phyloP scores from a whole-genome alignment of 1,140 invertebrate genomes.

The Branchinecta lynchi region DNA sequence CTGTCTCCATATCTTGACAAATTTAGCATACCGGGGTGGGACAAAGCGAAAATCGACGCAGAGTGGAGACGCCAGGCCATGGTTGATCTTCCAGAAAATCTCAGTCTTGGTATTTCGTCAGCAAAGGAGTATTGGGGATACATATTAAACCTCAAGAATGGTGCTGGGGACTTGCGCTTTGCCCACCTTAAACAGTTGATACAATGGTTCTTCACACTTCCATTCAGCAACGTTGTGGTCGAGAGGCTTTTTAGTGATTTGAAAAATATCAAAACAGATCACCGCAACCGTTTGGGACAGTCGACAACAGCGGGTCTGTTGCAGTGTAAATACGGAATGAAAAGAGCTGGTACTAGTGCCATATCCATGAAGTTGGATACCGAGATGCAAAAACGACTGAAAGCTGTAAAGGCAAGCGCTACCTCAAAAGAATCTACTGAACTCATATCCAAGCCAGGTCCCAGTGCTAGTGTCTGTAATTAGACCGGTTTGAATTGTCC shows the following conservation, averaged over 20 bases:
- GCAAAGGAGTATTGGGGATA: background rate
- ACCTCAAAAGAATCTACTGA: too few species aligned
- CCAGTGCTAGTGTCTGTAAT: too few species aligned
- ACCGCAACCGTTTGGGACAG: background rate
- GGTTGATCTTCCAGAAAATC: background rate
- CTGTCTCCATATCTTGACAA: background rate
- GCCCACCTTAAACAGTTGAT: background rate
- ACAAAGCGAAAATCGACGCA: background rate
- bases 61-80: background rate
- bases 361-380: too few species aligned
- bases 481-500: too few species aligned
- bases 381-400: too few species aligned
- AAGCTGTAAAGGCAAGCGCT: too few species aligned
- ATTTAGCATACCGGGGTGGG: conserved; percentile 8
- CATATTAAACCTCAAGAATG: conserved; percentile 1
- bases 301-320: background rate
- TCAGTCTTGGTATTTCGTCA: background rate
- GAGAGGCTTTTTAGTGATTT: conserved; percentile 2
- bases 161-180: background rate
- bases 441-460: too few species aligned
- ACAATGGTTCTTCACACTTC: background rate
- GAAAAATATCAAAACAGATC: conserved; percentile 6
- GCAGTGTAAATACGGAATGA: too few species aligned
- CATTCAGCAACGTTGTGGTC: background rate
- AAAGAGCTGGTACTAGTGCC: too few species aligned